These are phyloP conservation scores for Monomorium pharaonis DNA, from an alignment of 1,140 invertebrate species.

Conservation along the genomic window DNA sequence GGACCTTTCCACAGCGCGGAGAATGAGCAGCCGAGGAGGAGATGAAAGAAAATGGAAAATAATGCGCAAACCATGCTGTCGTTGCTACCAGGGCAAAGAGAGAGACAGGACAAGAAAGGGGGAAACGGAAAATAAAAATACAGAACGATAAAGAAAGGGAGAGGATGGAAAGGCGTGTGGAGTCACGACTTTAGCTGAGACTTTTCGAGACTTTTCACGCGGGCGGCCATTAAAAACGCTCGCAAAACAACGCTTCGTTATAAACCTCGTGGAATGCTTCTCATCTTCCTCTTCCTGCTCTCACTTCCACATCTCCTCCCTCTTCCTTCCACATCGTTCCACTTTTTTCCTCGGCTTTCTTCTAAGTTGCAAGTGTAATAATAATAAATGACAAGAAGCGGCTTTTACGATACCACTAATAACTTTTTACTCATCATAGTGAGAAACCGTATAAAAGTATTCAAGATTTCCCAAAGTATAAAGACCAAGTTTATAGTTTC, in stretches of 20 bases:
- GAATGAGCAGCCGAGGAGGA: slow-evolving; percentile 59
- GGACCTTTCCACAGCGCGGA: not conserved
- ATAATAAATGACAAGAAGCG: slow-evolving; percentile 69
- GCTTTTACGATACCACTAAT: slow-evolving; percentile 64
- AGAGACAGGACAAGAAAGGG: not conserved
- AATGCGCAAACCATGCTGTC: slow-evolving; percentile 69
- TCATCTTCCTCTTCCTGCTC: slow-evolving; percentile 29
- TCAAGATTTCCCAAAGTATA: not conserved
- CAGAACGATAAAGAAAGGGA: slow-evolving; percentile 41
- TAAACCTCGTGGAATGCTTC: slow-evolving; percentile 69
- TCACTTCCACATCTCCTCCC: not conserved
- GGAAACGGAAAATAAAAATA: slow-evolving; percentile 29
- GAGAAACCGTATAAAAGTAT: slow-evolving; percentile 37
- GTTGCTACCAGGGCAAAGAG: slow-evolving; percentile 21
- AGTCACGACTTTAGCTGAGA: slow-evolving; percentile 77
- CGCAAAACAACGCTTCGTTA: slow-evolving; percentile 79
- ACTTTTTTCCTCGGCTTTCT: not conserved
- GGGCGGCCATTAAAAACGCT: slow-evolving; percentile 77
- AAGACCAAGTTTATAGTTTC: not conserved
- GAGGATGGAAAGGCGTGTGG: slow-evolving; percentile 68
- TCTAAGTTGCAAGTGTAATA: slow-evolving; percentile 53
- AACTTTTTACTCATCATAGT: slow-evolving; percentile 57
- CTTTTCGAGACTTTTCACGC: slow-evolving; percentile 78
- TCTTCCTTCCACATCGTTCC: not conserved
- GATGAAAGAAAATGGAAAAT: slow-evolving; percentile 79